Evolutionary conservation across 2,113 vertebrate species (phyloP).

Genomic region (Takifugu flavidus): DNA sequence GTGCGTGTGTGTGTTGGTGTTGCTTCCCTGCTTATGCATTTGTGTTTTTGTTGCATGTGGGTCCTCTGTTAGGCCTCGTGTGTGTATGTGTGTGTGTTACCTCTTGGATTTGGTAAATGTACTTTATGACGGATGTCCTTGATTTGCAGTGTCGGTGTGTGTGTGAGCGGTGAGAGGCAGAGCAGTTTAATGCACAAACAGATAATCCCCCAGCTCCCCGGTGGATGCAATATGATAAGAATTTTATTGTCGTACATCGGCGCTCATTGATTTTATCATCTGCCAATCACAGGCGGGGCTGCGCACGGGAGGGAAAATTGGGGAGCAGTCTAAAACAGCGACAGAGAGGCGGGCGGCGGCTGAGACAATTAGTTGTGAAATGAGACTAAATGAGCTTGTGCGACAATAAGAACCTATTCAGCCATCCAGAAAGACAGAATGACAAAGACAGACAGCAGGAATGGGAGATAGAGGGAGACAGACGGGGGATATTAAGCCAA

Average conservation of each 20-base stretch:
- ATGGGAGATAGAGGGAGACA: slow-evolving; percentile 60
- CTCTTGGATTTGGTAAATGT: slow-evolving; percentile 21
- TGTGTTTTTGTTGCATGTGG: background rate
- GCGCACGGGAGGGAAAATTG: background rate
- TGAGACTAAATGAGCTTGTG: slow-evolving; percentile 28
- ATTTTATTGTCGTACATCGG: slow-evolving; percentile 38
- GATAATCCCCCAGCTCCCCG: slow-evolving; percentile 42
- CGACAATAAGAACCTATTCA: slow-evolving; percentile 37
- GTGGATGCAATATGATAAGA: slow-evolving; percentile 50
- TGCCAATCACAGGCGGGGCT: slow-evolving; percentile 30
- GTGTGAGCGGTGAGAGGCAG: slow-evolving; percentile 27
- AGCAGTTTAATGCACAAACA: slow-evolving; percentile 39
- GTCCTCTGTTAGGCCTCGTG: background rate
- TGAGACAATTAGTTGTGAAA: slow-evolving; percentile 44
- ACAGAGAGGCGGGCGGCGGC: slow-evolving; percentile 13
- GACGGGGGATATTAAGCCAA: slow-evolving; percentile 71
- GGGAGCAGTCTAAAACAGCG: slow-evolving; percentile 13
- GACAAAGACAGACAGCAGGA: slow-evolving; percentile 58
- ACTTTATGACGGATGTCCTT: slow-evolving; percentile 40
- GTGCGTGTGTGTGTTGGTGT: background rate
- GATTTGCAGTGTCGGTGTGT: slow-evolving; percentile 41
- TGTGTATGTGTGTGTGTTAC: slow-evolving; percentile 3
- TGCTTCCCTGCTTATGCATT: slow-evolving; percentile 3
- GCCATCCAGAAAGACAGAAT: slow-evolving; percentile 37
- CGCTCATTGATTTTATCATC: slow-evolving; percentile 47